Percentiles rank a stretch among this genome's conserved stretches.
phyloP scores from a whole-genome alignment of 2,888 invertebrate genomes.

The Cantharis rufa region DNA sequence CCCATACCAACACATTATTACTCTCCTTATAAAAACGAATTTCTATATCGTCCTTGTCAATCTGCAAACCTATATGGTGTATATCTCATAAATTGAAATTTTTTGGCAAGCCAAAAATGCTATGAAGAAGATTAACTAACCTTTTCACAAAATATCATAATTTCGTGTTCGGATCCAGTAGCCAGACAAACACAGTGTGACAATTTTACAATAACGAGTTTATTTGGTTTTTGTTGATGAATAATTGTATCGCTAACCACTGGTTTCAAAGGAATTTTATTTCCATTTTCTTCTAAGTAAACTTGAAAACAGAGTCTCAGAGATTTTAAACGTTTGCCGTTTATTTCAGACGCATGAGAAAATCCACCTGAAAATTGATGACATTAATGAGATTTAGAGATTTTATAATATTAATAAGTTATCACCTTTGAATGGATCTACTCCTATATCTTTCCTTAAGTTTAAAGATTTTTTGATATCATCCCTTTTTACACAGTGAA shows the following conservation, averaged over 20 bases:
- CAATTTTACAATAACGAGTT: background rate
- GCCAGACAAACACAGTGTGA: background rate
- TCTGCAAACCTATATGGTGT: background rate
- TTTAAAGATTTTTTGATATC: background rate
- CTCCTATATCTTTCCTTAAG: background rate
- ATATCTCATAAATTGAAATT: no score
- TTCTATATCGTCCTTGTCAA: background rate
- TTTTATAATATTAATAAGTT: background rate
- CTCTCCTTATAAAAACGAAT: background rate
- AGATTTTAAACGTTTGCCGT: background rate
- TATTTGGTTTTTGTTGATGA: background rate
- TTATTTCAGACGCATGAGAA: background rate
- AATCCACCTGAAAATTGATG: background rate
- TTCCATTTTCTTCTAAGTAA: background rate
- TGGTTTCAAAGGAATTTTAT: background rate
- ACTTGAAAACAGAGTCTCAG: background rate
- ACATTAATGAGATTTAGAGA: background rate
- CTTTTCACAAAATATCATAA: background rate
- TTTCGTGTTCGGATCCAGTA: background rate
- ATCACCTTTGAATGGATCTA: background rate
- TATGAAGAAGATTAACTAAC: background rate
- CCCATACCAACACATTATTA: background rate
- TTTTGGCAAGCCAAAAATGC: no score
- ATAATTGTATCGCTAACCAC: background rate
- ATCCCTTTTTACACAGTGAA: background rate